A percentile compares a stretch with the other conserved stretches of the same genome.
phyloP scores from a whole-genome alignment of 2,888 invertebrate genomes.

The Cheilosia grossa region DNA sequence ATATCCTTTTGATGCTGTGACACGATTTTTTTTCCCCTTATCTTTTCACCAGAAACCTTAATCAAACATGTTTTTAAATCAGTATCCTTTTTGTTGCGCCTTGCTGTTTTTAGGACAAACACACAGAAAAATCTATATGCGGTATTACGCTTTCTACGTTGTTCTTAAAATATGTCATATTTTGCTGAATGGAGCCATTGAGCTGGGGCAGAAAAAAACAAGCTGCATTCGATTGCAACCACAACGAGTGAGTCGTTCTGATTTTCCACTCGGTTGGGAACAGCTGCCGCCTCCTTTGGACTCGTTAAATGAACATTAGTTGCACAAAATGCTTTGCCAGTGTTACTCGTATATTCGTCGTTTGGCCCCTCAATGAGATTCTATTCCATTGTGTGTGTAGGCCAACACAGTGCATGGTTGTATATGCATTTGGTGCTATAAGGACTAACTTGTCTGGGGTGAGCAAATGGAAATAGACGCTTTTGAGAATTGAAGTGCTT shows the following conservation, averaged over 20 bases:
- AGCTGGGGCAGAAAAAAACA: background rate
- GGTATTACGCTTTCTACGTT: slow-evolving; percentile 26
- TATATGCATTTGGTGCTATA: slow-evolving; percentile 19
- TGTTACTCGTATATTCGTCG: slow-evolving; percentile 20
- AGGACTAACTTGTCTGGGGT: slow-evolving; percentile 21
- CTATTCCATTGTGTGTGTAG: slow-evolving; percentile 34
- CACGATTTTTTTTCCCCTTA: slow-evolving; percentile 31
- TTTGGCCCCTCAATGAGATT: slow-evolving; percentile 36
- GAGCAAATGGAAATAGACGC: slow-evolving; percentile 38
- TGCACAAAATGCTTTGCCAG: slow-evolving; percentile 53
- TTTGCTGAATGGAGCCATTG: slow-evolving; percentile 25
- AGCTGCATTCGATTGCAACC: slow-evolving; percentile 49
- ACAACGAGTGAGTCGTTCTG: slow-evolving; percentile 50
- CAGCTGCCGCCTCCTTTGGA: slow-evolving; percentile 48
- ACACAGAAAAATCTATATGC: slow-evolving; percentile 2
- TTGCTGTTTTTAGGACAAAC: slow-evolving; percentile 20
- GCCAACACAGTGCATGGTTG: slow-evolving; percentile 7
- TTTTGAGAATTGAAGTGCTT: slow-evolving; percentile 18
- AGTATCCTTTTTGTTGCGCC: slow-evolving; percentile 29
- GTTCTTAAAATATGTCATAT: slow-evolving; percentile 53
- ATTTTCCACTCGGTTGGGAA: slow-evolving; percentile 66
- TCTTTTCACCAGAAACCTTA: slow-evolving; percentile 20
- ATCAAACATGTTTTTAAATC: slow-evolving; percentile 57
- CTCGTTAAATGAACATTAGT: slow-evolving; percentile 70
- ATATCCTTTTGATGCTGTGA: slow-evolving; percentile 42